These are phyloP conservation scores for Leucoptera coffeella DNA, from an alignment of 2,888 invertebrate species.

Conservation along the genomic window DNA sequence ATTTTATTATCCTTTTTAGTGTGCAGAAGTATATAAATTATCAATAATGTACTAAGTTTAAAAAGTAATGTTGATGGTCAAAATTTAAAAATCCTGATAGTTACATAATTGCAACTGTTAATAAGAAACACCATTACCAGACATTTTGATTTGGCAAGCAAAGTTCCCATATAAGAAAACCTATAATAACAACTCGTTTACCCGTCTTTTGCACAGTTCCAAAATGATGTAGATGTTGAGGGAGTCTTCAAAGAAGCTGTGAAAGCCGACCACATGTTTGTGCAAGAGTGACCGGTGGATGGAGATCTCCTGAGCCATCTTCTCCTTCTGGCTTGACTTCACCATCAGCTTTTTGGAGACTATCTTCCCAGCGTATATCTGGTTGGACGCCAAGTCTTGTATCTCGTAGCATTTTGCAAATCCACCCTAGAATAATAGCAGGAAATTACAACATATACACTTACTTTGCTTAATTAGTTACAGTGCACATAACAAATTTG, in stretches of 20 bases:
- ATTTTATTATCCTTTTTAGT: too few relatives aligned
- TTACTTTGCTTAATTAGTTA: too few relatives aligned
- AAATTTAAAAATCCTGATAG: too few relatives aligned
- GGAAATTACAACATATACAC: constrained; percentile 4
- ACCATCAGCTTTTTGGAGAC: constrained; percentile 90
- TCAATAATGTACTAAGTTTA: too few relatives aligned
- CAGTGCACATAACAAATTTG: constrained; percentile 1
- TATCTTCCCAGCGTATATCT: constrained; percentile 91
- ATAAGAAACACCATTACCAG: too few relatives aligned
- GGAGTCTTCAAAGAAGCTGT: constrained; percentile 90
- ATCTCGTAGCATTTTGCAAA: constrained; percentile 99
- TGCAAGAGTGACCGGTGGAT: constrained; percentile 88
- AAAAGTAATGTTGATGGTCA: too few relatives aligned
- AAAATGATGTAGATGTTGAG: constrained; percentile 92
- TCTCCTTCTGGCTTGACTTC: constrained; percentile 93
- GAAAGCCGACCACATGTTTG: constrained; percentile 89
- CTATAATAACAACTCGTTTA: too few relatives aligned
- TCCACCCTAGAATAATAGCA: constrained; percentile 75
- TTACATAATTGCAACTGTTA: too few relatives aligned
- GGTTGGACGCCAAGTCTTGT: constrained; percentile 69
- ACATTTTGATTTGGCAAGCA: too few relatives aligned
- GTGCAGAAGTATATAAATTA: too few relatives aligned
- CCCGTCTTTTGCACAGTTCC: constrained; percentile 91
- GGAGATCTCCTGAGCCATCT: constrained; percentile 94
- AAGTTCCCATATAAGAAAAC: too few relatives aligned